These are phyloP conservation scores for Lasiommata megera DNA, from an alignment of 2,888 invertebrate species.

Conservation along the genomic window DNA sequence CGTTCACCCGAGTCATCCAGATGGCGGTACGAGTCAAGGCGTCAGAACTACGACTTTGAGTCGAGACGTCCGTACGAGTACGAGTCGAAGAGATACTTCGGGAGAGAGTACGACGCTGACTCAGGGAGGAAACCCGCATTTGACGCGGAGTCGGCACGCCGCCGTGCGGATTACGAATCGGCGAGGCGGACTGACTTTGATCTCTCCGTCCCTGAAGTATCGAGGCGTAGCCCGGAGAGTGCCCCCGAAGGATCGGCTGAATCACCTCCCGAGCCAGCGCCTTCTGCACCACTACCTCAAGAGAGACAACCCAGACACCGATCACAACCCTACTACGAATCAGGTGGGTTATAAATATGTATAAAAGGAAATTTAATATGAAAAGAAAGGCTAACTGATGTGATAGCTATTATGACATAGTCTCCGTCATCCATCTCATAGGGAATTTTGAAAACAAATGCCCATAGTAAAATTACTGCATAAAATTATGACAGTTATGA, in stretches of 20 bases:
- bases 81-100: constrained; percentile 54
- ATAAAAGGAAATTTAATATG: too few relatives aligned
- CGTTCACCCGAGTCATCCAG: constrained; percentile 69
- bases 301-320: constrained; percentile 65
- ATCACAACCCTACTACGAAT: constrained; percentile 75
- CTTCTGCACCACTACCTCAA: constrained; percentile 67
- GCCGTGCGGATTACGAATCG: constrained; percentile 74
- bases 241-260: constrained; percentile 72
- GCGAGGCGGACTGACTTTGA: constrained; percentile 74
- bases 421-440: too few relatives aligned
- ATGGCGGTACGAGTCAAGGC: constrained; percentile 74
- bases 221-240: constrained; percentile 70
- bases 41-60: constrained; percentile 70
- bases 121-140: constrained; percentile 66
- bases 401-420: too few relatives aligned
- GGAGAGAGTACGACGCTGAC: constrained; percentile 64
- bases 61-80: constrained; percentile 72
- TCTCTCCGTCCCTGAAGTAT: constrained; percentile 66
- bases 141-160: constrained; percentile 68
- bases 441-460: too few relatives aligned
- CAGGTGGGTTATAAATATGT: constrained; percentile 62
- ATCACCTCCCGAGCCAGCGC: constrained; percentile 76
- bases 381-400: too few relatives aligned
- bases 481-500: too few relatives aligned
- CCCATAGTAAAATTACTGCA: too few relatives aligned